These are phyloP conservation scores for Periophthalmus modestus DNA, from an alignment of 2,113 vertebrate species.

Conservation along the genomic window DNA sequence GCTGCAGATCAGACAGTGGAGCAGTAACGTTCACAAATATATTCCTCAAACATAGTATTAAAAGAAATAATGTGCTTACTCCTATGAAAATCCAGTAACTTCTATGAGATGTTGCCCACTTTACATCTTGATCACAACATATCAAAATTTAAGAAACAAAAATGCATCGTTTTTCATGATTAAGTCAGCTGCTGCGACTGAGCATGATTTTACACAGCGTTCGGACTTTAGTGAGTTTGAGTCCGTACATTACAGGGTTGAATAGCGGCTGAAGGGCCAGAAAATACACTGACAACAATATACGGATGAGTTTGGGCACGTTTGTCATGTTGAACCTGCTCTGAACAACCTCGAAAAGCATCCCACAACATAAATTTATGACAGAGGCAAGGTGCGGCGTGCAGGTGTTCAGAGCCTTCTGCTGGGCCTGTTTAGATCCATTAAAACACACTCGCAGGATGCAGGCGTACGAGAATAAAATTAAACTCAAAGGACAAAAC, in stretches of 20 bases:
- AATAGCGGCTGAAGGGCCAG: slow-evolving; percentile 43
- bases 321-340: slow-evolving; percentile 3
- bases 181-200: neutral
- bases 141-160: too few species aligned
- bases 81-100: too few species aligned
- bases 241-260: slow-evolving; percentile 62
- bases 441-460: slow-evolving; percentile 34
- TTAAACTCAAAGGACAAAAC: slow-evolving; percentile 9
- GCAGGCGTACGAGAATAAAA: slow-evolving; percentile 22
- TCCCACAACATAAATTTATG: neutral
- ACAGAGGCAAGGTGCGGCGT: slow-evolving; percentile 17
- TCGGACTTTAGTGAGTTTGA: slow-evolving; percentile 54
- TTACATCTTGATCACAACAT: too few species aligned
- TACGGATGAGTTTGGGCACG: slow-evolving; percentile 28
- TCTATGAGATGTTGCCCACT: too few species aligned
- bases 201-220: slow-evolving; percentile 15
- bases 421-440: neutral
- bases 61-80: too few species aligned
- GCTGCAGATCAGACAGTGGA: too few species aligned
- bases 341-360: neutral
- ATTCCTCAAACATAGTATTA: neutral
- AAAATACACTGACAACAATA: slow-evolving; percentile 19
- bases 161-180: neutral
- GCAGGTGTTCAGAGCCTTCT: slow-evolving; percentile 19
- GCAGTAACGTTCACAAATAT: too few species aligned